Base-by-base conservation (phyloP, 2,797 vertebrate species). In the Enteromius fasciolatus region DNA sequence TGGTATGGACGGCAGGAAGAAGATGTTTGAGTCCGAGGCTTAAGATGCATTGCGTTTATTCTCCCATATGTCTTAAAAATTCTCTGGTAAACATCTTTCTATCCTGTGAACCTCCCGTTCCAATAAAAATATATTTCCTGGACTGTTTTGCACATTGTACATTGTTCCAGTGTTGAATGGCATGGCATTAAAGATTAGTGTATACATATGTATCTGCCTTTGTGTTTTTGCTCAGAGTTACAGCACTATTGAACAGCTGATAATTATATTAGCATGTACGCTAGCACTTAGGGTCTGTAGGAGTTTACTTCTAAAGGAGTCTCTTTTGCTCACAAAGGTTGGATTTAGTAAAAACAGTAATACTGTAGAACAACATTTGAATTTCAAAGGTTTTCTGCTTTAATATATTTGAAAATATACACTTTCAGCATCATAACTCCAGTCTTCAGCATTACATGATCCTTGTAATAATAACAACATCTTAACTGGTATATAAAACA, bases 1-100 rank as follows among this genome's bases (percentile, higher is more conserved):
- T 0, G 98, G 96, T 89, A 97, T 96, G 96, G 96, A 94, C 44
- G 95, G 97, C 93, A 96, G 97, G 87, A 99, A 99, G 97, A 99
- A 98, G 95, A 98, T 98, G 96, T 99, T 99, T 0, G 97, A 99
- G 94, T 80, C 93, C 0, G 86, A 87, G 80, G 86, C 81, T 81
- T 88, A 85, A 86, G 74, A 86, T 44, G 41, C 28, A 59, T 36
- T 3, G 2, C 18, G 33, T 74, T 70, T 80, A 44, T 82, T 44
- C 39, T 74, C 36, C 36, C n/a, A 74, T 61, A 54, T 31, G 44
- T 80, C 77, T 82, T 78, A 33, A 77, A 54, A 77, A 80, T 77
- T 86, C 61, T 86, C 61, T 81, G 83, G 33, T 80, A 80, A 82
- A 72, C 68, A 64, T 64, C 44, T 39, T 63, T 74, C 78, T 81